A percentile compares a stretch with the other conserved stretches of the same genome.
Evolutionary conservation across 1,140 invertebrate genomes (phyloP).

Genomic region (Drosophila rufa): DNA sequence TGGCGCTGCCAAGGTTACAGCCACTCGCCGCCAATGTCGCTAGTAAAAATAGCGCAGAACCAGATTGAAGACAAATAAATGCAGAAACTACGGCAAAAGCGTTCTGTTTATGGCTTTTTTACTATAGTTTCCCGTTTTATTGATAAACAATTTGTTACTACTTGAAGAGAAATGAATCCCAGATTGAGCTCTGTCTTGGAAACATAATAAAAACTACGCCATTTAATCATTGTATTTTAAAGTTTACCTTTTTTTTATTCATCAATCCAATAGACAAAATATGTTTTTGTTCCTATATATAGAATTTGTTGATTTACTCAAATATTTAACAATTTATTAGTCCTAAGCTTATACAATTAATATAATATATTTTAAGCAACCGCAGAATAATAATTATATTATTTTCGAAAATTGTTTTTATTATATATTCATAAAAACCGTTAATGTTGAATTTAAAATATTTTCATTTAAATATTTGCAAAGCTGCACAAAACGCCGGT

Average conservation of each 20-base stretch:
- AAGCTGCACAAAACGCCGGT: neutral
- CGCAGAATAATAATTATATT: neutral
- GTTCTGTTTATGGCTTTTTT: neutral
- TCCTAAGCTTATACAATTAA: neutral
- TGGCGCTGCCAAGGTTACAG: constrained; percentile 51
- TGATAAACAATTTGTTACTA: neutral
- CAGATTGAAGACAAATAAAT: neutral
- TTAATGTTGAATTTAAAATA: neutral
- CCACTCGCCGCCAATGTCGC: constrained; percentile 37
- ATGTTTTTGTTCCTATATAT: neutral
- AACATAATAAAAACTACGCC: no score
- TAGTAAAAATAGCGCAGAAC: neutral
- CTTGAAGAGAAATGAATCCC: neutral
- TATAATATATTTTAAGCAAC: neutral
- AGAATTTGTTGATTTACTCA: no score
- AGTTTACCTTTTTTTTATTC: neutral
- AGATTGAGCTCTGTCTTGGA: neutral
- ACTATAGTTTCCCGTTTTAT: neutral
- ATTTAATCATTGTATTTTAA: neutral
- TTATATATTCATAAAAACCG: neutral
- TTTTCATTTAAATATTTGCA: constrained; percentile 16
- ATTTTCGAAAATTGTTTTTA: neutral
- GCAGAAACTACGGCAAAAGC: no score
- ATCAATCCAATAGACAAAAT: neutral
- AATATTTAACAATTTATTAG: no score